Evolutionary conservation across 2,113 vertebrate species (phyloP), one percentile per base, ranked within the genome.

Genomic region (Elgaria multicarinata): DNA sequence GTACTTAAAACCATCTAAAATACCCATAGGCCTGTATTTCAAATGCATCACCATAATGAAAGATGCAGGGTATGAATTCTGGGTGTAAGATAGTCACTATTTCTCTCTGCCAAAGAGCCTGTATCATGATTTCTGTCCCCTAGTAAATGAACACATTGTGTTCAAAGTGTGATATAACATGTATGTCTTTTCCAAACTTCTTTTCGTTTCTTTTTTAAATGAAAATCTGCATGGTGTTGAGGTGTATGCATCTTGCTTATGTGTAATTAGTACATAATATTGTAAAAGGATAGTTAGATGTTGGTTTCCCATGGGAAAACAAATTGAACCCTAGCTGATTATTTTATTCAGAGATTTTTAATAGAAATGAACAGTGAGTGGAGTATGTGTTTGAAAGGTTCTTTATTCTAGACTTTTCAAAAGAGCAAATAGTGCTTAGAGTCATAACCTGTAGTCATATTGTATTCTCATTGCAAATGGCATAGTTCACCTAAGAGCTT

Each of bases 371-470:
- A 62, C 85, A 69, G 81, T 86, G 77, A 88, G 20, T 5, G 80
- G 86, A 44, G 26, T 8, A 26, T 83, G 4, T 64, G 62, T 74
- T 3, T 84, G 39, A 12, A 71, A 85, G 18, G 16, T 85, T 84
- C 53, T 94, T 93, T 94, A 91, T 94, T 93, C 93, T 85, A 89
- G 85, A 75, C 46, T 89, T 81, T 86, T 92, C 80, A 66, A 95
- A 95, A 93, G 90, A 93, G 91, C 94, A 94, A 55, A 50, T 81
- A 39, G 7, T 91, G 89, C 93, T 92, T 88, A 64, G 33, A 92
- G 95, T 66, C 36, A 72, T 90, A 50, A 53, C 79, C 46, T 58
- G 42, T 66, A 50, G 39, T 71, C 85, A 33, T 69, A 71, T 92
- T 78, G 39, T 78, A 18, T 85, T 62, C 69, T 92, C 22, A 36